A percentile compares a stretch with the other conserved stretches of the same genome.
phyloP scores from a whole-genome alignment of 2,888 invertebrate genomes.

The Aspidapion aeneum region DNA sequence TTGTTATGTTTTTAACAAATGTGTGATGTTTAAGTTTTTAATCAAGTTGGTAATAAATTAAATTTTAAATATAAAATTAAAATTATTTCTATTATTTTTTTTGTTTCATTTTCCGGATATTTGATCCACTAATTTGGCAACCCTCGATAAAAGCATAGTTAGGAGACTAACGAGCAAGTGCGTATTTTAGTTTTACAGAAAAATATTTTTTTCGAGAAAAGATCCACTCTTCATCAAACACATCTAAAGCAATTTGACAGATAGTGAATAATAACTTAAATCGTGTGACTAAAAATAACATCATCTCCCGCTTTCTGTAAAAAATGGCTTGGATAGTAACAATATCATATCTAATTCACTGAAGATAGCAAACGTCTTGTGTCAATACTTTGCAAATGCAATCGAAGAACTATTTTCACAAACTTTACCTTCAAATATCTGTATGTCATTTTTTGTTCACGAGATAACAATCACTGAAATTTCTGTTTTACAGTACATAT shows the following conservation, averaged over 20 bases:
- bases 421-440: not conserved
- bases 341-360: not conserved
- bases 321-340: not conserved
- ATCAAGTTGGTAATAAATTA: too few relatives aligned
- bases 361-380: not conserved
- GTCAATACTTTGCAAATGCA: not conserved
- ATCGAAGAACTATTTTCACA: not conserved
- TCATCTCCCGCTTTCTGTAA: not conserved
- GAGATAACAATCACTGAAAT: not conserved
- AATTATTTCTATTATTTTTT: too few relatives aligned
- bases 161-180: too few relatives aligned
- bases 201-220: not conserved
- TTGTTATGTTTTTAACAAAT: too few relatives aligned
- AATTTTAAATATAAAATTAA: too few relatives aligned
- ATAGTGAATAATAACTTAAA: not conserved
- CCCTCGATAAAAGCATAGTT: too few relatives aligned
- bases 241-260: not conserved
- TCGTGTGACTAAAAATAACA: not conserved
- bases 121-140: too few relatives aligned
- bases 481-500: not conserved
- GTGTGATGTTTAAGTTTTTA: too few relatives aligned
- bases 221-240: not conserved
- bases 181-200: too few relatives aligned
- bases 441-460: too few relatives aligned
- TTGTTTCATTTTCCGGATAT: too few relatives aligned